Conservation (phyloP, 2,888 invertebrate genomes). For the Diachrysia chrysitis region DNA sequence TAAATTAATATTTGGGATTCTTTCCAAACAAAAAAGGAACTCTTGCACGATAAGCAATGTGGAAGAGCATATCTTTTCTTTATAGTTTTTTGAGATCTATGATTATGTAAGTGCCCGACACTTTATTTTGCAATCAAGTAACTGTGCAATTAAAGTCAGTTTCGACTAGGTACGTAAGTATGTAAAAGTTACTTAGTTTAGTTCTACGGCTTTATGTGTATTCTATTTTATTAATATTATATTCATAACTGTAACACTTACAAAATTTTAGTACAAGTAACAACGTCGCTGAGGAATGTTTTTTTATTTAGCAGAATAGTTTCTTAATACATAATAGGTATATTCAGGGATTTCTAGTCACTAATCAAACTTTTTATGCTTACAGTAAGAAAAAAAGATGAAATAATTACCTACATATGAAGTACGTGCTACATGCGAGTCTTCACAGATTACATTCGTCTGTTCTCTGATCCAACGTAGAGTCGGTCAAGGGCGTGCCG, state of each 20-base stretch:
- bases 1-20: conserved; percentile 2
- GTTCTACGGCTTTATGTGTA: no score
- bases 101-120: no score
- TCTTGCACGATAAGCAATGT: conserved; percentile 4
- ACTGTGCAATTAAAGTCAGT: background rate
- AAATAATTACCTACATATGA: background rate
- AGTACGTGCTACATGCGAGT: background rate
- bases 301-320: no score
- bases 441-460: conserved; percentile 7
- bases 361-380: background rate
- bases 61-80: no score
- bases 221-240: no score
- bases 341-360: background rate
- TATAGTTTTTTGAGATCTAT: no score
- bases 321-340: background rate
- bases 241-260: no score
- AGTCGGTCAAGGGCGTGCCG: conserved; percentile 7
- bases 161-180: no score
- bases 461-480: conserved; percentile 1
- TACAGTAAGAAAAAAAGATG: background rate
- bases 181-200: no score
- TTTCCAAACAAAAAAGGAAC: background rate
- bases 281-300: no score
- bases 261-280: no score
- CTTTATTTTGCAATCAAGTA: no score